These are phyloP conservation scores for Lepidonotus clava DNA, from an alignment of 2,888 invertebrate genomes.

Conservation along the genomic window DNA sequence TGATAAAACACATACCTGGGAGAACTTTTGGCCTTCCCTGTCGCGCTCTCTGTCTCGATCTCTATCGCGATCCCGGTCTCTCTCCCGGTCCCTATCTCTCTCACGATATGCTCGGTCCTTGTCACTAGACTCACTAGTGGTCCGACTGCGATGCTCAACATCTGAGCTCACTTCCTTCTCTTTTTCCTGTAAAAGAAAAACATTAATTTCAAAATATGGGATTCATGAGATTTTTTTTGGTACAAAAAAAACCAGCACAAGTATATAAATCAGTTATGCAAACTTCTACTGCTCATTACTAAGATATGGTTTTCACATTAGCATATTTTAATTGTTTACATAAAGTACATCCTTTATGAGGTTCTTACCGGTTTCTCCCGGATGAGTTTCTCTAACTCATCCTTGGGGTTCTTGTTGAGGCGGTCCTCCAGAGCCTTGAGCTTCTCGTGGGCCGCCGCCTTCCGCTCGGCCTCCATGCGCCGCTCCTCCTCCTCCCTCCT, in stretches of 20 bases:
- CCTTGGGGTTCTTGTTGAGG: constrained; percentile 34
- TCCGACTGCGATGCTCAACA: constrained; percentile 64
- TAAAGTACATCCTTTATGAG: too few species aligned
- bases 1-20: constrained; percentile 1
- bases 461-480: constrained; percentile 77
- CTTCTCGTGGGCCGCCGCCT: constrained; percentile 85
- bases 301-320: too few species aligned
- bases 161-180: constrained; percentile 39
- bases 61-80: neutral
- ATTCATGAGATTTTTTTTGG: neutral
- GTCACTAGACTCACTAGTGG: constrained; percentile 79
- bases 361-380: constrained; percentile 15
- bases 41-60: constrained; percentile 39
- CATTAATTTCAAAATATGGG: neutral
- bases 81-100: constrained; percentile 4
- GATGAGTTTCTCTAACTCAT: neutral
- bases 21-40: constrained; percentile 35
- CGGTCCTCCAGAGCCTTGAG: constrained; percentile 85
- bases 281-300: too few species aligned
- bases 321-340: too few species aligned
- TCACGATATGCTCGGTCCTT: constrained; percentile 63
- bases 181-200: neutral
- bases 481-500: constrained; percentile 94
- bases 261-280: too few species aligned
- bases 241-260: too few species aligned